Evolutionary conservation across 2,113 vertebrate species (phyloP).

Genomic region (Leptosomus discolor): DNA sequence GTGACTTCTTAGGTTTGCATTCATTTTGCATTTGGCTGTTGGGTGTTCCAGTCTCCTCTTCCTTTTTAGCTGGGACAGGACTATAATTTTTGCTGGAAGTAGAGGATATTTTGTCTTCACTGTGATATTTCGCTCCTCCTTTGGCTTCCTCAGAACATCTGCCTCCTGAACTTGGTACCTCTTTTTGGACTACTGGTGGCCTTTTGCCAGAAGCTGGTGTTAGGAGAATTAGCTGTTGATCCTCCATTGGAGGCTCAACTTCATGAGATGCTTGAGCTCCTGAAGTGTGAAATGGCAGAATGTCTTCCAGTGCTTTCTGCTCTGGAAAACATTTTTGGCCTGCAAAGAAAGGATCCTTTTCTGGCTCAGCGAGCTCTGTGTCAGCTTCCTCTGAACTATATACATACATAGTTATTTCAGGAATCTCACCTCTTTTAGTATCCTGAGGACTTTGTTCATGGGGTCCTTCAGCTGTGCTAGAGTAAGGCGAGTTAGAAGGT

Average conservation of each 20-base stretch:
- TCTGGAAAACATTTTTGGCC: constrained; percentile 12
- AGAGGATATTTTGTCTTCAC: neutral
- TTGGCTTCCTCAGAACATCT: neutral
- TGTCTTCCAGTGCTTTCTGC: neutral
- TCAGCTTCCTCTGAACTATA: constrained; percentile 53
- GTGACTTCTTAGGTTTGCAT: neutral
- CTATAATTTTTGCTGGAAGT: neutral
- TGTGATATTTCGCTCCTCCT: neutral
- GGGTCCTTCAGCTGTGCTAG: neutral
- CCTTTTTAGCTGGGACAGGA: neutral
- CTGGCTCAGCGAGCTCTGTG: neutral
- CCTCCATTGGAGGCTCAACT: neutral
- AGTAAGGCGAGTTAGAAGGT: neutral
- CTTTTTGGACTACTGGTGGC: neutral
- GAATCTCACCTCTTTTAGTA: neutral
- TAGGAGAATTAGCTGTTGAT: neutral
- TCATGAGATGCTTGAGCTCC: neutral
- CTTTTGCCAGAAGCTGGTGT: neutral
- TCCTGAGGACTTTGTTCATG: neutral
- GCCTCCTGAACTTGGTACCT: neutral
- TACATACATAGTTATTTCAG: constrained; percentile 10
- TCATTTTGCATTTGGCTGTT: neutral
- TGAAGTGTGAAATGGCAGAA: neutral
- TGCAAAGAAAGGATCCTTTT: neutral
- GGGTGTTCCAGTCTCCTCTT: neutral